Percentiles rank a stretch among this genome's conserved stretches.
These are phyloP conservation scores for Aricia agestis DNA, from an alignment of 1,140 invertebrate species.

Conservation along the genomic window DNA sequence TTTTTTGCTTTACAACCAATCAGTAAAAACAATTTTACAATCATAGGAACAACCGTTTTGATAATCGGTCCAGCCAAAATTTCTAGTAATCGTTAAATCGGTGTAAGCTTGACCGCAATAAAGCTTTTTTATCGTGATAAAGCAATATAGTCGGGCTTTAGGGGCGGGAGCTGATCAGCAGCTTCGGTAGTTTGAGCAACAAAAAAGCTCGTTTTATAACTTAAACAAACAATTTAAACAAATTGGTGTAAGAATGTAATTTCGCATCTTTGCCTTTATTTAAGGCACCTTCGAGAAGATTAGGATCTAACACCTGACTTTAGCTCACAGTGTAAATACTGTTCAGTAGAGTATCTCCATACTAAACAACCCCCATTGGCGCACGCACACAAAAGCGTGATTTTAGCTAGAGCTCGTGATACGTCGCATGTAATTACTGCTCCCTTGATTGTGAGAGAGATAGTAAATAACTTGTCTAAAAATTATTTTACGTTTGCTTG, in stretches of 20 bases:
- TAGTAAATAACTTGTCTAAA: too few species aligned
- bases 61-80: background rate
- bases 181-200: constrained; percentile 4
- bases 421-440: too few species aligned
- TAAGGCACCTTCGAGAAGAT: background rate
- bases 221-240: constrained; percentile 19
- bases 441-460: too few species aligned
- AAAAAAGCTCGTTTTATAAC: constrained; percentile 1
- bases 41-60: constrained; percentile 1
- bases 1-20: constrained; percentile 5
- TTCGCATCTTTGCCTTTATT: background rate
- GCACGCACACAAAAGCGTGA: too few species aligned
- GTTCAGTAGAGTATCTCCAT: too few species aligned
- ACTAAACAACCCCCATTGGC: too few species aligned
- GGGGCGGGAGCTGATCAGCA: constrained; percentile 3
- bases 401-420: too few species aligned
- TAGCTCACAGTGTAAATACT: constrained; percentile 18
- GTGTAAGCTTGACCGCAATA: constrained; percentile 10
- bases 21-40: constrained; percentile 14
- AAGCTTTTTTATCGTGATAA: constrained; percentile 5
- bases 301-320: constrained; percentile 2
- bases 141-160: constrained; percentile 2
- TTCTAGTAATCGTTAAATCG: constrained; percentile 9
- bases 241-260: constrained; percentile 7
- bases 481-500: too few species aligned